Percentiles rank a stretch among this genome's conserved stretches.
These are phyloP conservation scores for Cryptoprocta ferox DNA, from an alignment of 2,797 vertebrate species.

Conservation along the genomic window DNA sequence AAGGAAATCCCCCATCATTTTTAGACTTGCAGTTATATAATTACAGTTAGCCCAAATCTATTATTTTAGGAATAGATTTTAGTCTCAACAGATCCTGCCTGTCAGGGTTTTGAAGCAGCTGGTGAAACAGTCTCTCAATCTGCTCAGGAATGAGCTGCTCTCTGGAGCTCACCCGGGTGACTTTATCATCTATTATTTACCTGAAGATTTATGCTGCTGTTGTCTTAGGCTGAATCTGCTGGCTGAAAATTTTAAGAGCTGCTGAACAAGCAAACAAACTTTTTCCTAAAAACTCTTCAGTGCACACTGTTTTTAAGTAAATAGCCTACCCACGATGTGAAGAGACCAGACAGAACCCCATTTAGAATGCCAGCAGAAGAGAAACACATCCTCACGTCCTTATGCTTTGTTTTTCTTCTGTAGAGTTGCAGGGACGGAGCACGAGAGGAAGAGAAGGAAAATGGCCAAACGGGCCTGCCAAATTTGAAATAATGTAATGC, in stretches of 20 bases:
- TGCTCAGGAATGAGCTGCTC: constrained; percentile 2
- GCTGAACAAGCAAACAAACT: constrained; percentile 54
- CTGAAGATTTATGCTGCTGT: neutral
- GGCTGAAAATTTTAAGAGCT: constrained; percentile 4
- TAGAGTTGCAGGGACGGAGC: neutral
- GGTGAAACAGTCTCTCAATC: neutral
- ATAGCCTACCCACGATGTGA: neutral
- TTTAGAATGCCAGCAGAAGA: neutral
- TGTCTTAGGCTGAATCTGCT: neutral
- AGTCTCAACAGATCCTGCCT: constrained; percentile 22
- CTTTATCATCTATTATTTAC: neutral
- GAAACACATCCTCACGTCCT: neutral
- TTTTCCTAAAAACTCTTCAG: neutral
- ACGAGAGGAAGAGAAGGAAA: neutral
- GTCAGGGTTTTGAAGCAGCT: constrained; percentile 28
- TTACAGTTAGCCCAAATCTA: constrained; percentile 6
- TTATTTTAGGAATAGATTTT: constrained; percentile 55
- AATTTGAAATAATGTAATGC: neutral
- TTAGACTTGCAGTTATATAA: constrained; percentile 6
- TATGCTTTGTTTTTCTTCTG: neutral
- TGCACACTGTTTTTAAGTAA: neutral
- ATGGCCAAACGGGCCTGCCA: neutral
- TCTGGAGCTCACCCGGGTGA: neutral
- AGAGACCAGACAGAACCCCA: neutral
- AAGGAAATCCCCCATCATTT: constrained; percentile 11